Base-by-base conservation (phyloP, 1,140 invertebrate species). In the Pygmarrhopalites habei region DNA sequence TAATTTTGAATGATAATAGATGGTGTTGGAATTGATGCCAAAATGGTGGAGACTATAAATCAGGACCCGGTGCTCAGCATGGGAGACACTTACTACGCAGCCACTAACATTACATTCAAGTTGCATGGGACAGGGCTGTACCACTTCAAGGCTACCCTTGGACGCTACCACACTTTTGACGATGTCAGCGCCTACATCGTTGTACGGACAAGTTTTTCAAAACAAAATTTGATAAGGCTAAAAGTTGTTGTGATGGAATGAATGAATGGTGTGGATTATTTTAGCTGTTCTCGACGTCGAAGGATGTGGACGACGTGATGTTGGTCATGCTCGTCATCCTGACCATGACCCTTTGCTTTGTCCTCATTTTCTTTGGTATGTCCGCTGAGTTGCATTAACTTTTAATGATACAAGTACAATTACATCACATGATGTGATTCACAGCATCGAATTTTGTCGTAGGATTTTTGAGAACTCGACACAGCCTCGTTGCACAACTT, bases 181-280 rank as follows among this genome's bases (percentile, higher is more conserved):
- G 57, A 60, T 14, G 64, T 66, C 21, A 44, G 39, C n/a, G 58
- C 41, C 2, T 66, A 66, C 30, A 52, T 66, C 35, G n/a, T 61
- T 1, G 32, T 66, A 46, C 2, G n/a, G n/a, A n/a, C n/a, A n/a
- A n/a, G n/a, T n/a, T n/a, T n/a, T n/a, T n/a, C n/a, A n/a, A n/a
- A n/a, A n/a, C n/a, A n/a, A n/a, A n/a, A n/a, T n/a, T n/a, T n/a
- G n/a, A n/a, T n/a, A n/a, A n/a, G n/a, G n/a, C n/a, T n/a, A n/a
- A n/a, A n/a, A n/a, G n/a, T n/a, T n/a, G n/a, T n/a, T n/a, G n/a
- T n/a, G n/a, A n/a, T n/a, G n/a, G n/a, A n/a, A n/a, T n/a, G n/a
- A n/a, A n/a, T n/a, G n/a, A n/a, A n/a, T n/a, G n/a, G n/a, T n/a
- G n/a, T 57, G 35, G 10, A 57, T 19, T 57, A 35, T 57, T 39